Percentiles rank a stretch among this genome's conserved stretches.
phyloP scores from a whole-genome alignment of 2,888 invertebrate genomes.

The Lasioglossum figueresi region DNA sequence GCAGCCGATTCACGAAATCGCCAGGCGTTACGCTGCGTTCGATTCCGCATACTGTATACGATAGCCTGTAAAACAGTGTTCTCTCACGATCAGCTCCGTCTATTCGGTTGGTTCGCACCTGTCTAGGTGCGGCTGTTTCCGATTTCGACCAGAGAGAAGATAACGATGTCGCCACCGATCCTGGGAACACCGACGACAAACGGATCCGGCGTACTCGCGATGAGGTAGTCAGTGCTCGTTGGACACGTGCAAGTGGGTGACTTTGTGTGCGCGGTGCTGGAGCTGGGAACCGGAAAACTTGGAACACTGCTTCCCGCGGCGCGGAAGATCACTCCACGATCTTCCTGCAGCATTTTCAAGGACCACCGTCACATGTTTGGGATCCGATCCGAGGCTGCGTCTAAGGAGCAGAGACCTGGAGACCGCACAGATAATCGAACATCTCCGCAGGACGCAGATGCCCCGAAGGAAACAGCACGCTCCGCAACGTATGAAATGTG shows the following conservation, averaged over 20 bases:
- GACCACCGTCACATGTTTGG: conserved; percentile 57
- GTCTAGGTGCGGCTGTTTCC: conserved; percentile 1
- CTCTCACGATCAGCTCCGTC: not conserved
- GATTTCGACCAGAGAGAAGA: not conserved
- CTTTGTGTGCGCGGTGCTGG: conserved; percentile 54
- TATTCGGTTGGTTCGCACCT: conserved; percentile 1
- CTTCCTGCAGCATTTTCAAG: conserved; percentile 33
- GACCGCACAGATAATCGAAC: conserved; percentile 73
- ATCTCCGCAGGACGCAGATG: conserved; percentile 82
- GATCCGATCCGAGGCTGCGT: conserved; percentile 54
- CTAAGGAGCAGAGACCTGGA: conserved; percentile 74
- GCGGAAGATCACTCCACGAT: conserved; percentile 54
- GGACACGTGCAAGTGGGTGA: conserved; percentile 65
- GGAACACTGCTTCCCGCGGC: conserved; percentile 37
- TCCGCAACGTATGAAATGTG: conserved; percentile 86
- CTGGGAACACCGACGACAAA: conserved; percentile 16
- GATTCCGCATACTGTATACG: conserved; percentile 39
- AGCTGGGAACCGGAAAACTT: conserved; percentile 25
- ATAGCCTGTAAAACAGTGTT: conserved; percentile 3
- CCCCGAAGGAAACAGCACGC: conserved; percentile 86
- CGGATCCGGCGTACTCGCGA: conserved; percentile 49
- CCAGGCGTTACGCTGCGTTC: not conserved
- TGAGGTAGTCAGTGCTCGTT: conserved; percentile 66
- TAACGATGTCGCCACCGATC: conserved; percentile 30
- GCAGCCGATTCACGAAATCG: not conserved